Percentiles rank a stretch among this genome's conserved stretches.
phyloP scores from a whole-genome alignment of 2,113 vertebrate genomes.

The Sphaerodactylus townsendi region DNA sequence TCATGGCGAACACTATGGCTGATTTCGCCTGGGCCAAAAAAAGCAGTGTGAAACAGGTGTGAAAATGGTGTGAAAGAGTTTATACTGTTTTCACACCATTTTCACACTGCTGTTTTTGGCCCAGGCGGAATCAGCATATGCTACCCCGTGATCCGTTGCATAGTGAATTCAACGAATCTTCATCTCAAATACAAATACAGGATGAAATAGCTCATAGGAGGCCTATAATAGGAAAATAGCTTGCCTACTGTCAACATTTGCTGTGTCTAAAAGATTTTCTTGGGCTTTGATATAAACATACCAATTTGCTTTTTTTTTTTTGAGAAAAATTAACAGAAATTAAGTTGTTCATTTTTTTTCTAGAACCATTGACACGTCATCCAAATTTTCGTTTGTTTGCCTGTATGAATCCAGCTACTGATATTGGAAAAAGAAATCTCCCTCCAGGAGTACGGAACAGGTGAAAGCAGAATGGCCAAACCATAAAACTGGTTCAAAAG shows the following conservation, averaged over 20 bases:
- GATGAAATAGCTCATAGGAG: neutral
- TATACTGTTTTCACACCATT: no score
- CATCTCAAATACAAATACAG: neutral
- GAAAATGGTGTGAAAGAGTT: no score
- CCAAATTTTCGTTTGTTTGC: slow-evolving; percentile 94
- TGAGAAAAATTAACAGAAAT: neutral
- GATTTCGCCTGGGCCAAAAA: no score
- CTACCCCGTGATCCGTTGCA: neutral
- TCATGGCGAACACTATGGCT: no score
- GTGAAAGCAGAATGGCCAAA: slow-evolving; percentile 62
- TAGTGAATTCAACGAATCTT: neutral
- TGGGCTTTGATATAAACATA: neutral
- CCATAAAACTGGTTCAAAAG: neutral
- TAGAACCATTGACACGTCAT: slow-evolving; percentile 90
- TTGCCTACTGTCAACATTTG: neutral
- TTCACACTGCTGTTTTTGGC: no score
- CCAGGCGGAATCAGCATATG: no score
- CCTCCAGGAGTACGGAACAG: slow-evolving; percentile 96
- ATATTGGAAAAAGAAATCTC: slow-evolving; percentile 96
- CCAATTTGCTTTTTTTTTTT: neutral
- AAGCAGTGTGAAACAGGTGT: no score
- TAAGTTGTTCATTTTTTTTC: neutral
- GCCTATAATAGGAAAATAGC: neutral
- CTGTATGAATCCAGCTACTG: slow-evolving; percentile 98
- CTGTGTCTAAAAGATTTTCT: neutral